Evolutionary conservation across 2,797 vertebrate genomes (phyloP).

Genomic region (Rhinogobio ventralis): DNA sequence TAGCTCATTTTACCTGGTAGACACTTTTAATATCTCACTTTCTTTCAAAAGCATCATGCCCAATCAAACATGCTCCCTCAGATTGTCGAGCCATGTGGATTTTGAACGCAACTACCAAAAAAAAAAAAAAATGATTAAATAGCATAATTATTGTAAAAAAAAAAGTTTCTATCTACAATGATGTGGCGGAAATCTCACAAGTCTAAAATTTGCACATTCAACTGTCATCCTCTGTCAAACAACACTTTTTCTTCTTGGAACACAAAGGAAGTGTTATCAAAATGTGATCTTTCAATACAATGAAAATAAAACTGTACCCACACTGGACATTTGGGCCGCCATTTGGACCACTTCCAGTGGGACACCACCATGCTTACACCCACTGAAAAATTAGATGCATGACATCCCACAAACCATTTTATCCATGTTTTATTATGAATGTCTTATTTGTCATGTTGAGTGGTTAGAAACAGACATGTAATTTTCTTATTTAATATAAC

Average conservation of each 20-base stretch:
- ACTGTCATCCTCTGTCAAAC: neutral
- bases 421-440: constrained; percentile 67
- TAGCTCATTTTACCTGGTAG: neutral
- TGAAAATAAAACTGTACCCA: neutral
- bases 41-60: neutral
- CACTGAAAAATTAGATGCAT: neutral
- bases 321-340: neutral
- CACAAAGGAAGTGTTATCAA: neutral
- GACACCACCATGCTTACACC: neutral
- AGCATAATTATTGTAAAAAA: neutral
- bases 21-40: neutral
- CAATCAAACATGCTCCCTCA: neutral
- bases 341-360: neutral
- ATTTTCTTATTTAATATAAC: constrained; percentile 12
- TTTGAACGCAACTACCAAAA: neutral
- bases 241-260: neutral
- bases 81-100: neutral
- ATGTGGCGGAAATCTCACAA: neutral
- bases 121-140: neutral
- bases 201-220: neutral
- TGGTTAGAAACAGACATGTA: constrained; percentile 26
- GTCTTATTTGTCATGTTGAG: constrained; percentile 65
- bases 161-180: neutral
- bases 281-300: neutral
- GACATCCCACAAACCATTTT: constrained; percentile 65